A percentile compares a stretch with the other conserved stretches of the same genome.
Conservation (phyloP, 2,888 invertebrate species). For the Cantharis rustica region DNA sequence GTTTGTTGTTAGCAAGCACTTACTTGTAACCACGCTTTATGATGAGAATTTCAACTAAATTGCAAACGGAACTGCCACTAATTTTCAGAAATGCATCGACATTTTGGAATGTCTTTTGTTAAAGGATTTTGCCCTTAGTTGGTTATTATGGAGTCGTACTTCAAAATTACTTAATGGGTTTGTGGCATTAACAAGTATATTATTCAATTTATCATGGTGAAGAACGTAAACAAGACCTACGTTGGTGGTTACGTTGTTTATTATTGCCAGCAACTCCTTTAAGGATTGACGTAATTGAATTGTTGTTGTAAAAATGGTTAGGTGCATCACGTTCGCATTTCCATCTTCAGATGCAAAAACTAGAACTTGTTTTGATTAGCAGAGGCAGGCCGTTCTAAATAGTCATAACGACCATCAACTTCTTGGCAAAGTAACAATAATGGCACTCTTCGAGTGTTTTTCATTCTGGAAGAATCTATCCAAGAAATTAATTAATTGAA, state of each 20-base stretch:
- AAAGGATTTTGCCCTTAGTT: constrained; percentile 33
- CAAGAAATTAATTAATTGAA: background rate
- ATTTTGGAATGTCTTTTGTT: constrained; percentile 39
- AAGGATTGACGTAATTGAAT: background rate
- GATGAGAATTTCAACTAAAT: constrained; percentile 27
- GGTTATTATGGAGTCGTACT: background rate
- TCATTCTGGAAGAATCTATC: background rate
- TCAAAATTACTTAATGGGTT: background rate
- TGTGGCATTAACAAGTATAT: background rate
- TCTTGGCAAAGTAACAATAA: background rate
- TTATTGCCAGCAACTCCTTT: background rate
- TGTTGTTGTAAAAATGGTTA: background rate
- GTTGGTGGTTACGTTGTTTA: background rate
- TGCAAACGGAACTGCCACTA: constrained; percentile 39
- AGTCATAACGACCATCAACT: background rate
- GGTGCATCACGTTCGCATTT: background rate
- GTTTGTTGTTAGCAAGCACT: constrained; percentile 38
- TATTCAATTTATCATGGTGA: background rate
- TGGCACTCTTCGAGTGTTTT: background rate
- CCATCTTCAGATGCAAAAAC: background rate
- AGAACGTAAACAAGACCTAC: background rate
- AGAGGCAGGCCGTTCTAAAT: background rate
- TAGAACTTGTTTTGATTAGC: background rate
- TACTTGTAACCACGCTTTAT: constrained; percentile 13
- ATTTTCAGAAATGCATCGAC: constrained; percentile 37